Base-by-base conservation (phyloP, 35 echinoderm and acorn worm genomes). In the Lytechinus pictus region DNA sequence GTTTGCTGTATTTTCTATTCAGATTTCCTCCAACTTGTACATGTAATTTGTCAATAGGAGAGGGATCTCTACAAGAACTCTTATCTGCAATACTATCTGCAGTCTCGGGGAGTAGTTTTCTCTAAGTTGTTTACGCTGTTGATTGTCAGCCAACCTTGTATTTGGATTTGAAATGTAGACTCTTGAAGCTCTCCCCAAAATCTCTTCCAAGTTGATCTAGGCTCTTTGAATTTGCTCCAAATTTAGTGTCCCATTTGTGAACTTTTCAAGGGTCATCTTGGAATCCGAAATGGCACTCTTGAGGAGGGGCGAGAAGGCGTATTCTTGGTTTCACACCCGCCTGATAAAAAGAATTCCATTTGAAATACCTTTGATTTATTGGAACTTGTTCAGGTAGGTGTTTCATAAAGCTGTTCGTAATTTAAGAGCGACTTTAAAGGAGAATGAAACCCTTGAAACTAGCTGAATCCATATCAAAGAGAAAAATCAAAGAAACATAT, bases 121-220 rank as follows among this genome's bases (percentile, higher is more conserved):
- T 33, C 6, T 89, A 89, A 89, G 87, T 89, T 89, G 87, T 89
- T 33, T 89, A 89, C 52, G 28, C 51, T 53, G 28, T 12, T 52
- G 87, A 89, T 89, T 89, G 87, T 19, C 6, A 10, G 19, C 52
- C 87, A 89, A 89, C 87, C 87, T 89, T 89, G 87, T 89, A 89
- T 89, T 53, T 53, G 52, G 87, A 89, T 89, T 89, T 89, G 87
- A 89, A 89, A 89, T 89, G 52, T 89, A 89, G 87, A 89, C 52
- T 33, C 28, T 33, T 89, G 87, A 89, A 90, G 88, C 66, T 24
- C 66, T 79, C 66, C n/a, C n/a, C 66, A 79, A 79, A 16, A 79
- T 79, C 66, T 79, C 66, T 79, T 79, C 66, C 13, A 14, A 14
- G 66, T 79, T 79, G 66, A 79, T 79, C 66, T 79, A 79, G 66